Evolutionary conservation across 92 coral and sea anemone species (phyloP).

Genomic region (Montipora capitata): DNA sequence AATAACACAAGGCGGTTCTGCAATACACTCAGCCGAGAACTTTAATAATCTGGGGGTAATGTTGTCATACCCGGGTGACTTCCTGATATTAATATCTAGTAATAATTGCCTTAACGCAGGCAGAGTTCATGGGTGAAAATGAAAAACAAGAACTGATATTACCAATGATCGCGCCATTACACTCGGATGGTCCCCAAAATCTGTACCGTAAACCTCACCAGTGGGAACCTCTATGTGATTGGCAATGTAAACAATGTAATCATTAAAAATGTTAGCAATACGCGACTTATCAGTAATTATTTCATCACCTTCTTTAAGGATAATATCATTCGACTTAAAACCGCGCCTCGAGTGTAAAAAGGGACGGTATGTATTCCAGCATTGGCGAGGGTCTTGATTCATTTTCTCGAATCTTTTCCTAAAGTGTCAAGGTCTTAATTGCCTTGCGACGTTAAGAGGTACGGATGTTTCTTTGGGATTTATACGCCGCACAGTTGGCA

Average conservation of each 20-base stretch:
- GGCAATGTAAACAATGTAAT: not conserved
- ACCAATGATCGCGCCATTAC: not conserved
- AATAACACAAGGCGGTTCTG: too few species aligned
- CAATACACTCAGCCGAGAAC: too few species aligned
- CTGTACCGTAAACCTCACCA: not conserved
- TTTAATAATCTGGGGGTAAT: too few species aligned
- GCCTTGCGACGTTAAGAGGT: too few species aligned
- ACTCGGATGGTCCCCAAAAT: not conserved
- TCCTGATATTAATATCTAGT: slow-evolving; percentile 6
- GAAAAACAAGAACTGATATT: not conserved
- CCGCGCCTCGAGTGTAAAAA: not conserved
- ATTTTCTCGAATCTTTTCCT: not conserved
- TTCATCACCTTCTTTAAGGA: not conserved
- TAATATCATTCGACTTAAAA: not conserved
- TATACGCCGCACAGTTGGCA: too few species aligned
- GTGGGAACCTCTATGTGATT: not conserved
- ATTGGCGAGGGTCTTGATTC: not conserved
- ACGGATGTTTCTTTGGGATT: too few species aligned
- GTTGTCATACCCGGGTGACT: too few species aligned
- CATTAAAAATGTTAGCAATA: not conserved
- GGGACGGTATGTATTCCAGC: not conserved
- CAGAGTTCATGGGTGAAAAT: not conserved
- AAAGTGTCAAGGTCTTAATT: too few species aligned
- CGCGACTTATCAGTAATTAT: not conserved
- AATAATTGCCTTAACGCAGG: not conserved